These are phyloP conservation scores for Petrophora chlorosata DNA, from an alignment of 2,888 invertebrate genomes.

Conservation along the genomic window DNA sequence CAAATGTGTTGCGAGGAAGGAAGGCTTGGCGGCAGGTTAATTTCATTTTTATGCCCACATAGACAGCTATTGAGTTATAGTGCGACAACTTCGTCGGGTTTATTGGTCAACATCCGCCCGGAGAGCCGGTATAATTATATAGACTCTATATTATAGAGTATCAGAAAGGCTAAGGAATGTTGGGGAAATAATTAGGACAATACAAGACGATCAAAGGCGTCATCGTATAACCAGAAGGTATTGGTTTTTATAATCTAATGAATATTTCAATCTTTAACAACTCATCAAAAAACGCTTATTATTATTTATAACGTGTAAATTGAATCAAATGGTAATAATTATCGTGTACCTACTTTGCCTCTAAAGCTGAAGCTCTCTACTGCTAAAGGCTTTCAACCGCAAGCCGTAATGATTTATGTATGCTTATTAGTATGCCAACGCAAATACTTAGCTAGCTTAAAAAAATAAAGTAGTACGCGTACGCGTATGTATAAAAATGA, in stretches of 20 bases:
- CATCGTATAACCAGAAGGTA: no score
- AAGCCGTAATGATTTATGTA: not conserved
- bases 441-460: slow-evolving; percentile 9
- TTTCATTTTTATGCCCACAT: slow-evolving; percentile 25
- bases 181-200: no score
- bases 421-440: not conserved
- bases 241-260: no score
- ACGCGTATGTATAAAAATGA: slow-evolving; percentile 31
- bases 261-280: no score
- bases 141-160: no score
- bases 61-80: slow-evolving; percentile 14
- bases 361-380: no score
- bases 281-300: no score
- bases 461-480: slow-evolving; percentile 13
- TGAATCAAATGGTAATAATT: no score
- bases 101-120: not conserved
- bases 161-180: no score
- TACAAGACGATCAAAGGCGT: no score
- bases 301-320: no score
- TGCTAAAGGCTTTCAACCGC: not conserved
- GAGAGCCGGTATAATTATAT: not conserved
- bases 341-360: no score
- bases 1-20: slow-evolving; percentile 28
- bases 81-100: slow-evolving; percentile 10
- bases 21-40: slow-evolving; percentile 28